Evolutionary conservation across 64 coral and sea anemone genomes (phyloP), one percentile per base, ranked within the genome.

Genomic region (Catalaphyllia jardinei): DNA sequence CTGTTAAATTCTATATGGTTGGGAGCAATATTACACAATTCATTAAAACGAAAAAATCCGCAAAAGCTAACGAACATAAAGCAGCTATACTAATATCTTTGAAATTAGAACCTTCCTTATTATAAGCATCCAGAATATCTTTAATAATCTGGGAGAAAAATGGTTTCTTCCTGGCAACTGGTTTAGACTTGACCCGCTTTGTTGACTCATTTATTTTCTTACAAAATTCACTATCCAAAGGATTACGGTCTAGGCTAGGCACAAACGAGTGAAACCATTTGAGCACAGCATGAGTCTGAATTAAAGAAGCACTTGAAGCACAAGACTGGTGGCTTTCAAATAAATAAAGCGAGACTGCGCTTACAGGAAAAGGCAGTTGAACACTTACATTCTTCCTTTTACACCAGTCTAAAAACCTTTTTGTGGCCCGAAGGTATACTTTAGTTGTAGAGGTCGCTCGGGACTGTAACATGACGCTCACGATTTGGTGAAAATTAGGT

Each of bases 31-130:
- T 35, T 35, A 35, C 33, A 35, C 33, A 35, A 35, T 35, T 35
- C 33, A 35, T 35, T 35, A 35, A 1, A 35, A 35, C 33, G 33
- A 35, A 35, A 35, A 35, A 35, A 35, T 35, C 33, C 33, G 33
- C 33, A 54, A 54, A 54, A 0, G 52, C 52, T 81, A 93, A 73
- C 25, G 24, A 64, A 24, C 86, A 88, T 42, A 89, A 64, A 2
- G 67, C 20, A 65, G 92, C 92, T 52, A 86, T 71, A 52, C 92
- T 77, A 78, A 94, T 16, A 69, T 94, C 86, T 82, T 82, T 84
- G 0, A 94, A 10, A 52, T 22, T 92, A 57, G 39, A 22, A 22
- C 60, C 55, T 35, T 59, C 52, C 17, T 38, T 73, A 19, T 51
- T 72, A 65, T 86, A 78, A 76, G 29, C 33, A 72, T 94, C 87